Conservation (phyloP, 2,888 invertebrate genomes). For the Matsumyia berberina region DNA sequence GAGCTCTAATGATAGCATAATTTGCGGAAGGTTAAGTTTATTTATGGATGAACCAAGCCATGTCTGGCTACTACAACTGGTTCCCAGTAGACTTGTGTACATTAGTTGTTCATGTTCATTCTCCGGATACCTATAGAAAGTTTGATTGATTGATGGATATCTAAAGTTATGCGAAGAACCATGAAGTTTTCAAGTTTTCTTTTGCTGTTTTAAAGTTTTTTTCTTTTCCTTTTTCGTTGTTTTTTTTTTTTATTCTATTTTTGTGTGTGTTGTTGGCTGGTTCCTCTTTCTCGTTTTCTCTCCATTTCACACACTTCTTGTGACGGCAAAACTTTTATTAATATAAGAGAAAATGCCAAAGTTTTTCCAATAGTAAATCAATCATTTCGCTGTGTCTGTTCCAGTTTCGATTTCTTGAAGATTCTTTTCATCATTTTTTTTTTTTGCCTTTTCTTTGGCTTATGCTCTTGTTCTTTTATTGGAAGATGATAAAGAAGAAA, state of each 20-base stretch:
- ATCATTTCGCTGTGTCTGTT: constrained; percentile 64
- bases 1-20: not conserved
- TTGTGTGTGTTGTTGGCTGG: not conserved
- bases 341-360: constrained; percentile 49
- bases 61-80: constrained; percentile 19
- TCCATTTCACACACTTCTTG: not conserved
- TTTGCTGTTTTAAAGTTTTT: constrained; percentile 44
- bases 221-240: constrained; percentile 15
- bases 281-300: not conserved
- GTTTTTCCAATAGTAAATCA: constrained; percentile 64
- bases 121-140: constrained; percentile 35
- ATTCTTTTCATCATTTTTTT: not conserved
- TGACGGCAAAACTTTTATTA: constrained; percentile 51
- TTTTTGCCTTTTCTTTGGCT: constrained; percentile 3
- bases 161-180: constrained; percentile 65
- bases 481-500: not conserved
- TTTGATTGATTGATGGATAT: constrained; percentile 73
- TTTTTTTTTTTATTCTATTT: not conserved
- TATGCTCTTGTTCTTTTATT: constrained; percentile 18
- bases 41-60: constrained; percentile 43
- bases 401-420: constrained; percentile 55
- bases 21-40: constrained; percentile 39
- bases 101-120: constrained; percentile 16
- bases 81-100: too few species aligned
- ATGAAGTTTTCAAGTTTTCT: constrained; percentile 63